Evolutionary conservation across 2,113 vertebrate species (phyloP).

Genomic region (Cheilinus undulatus): DNA sequence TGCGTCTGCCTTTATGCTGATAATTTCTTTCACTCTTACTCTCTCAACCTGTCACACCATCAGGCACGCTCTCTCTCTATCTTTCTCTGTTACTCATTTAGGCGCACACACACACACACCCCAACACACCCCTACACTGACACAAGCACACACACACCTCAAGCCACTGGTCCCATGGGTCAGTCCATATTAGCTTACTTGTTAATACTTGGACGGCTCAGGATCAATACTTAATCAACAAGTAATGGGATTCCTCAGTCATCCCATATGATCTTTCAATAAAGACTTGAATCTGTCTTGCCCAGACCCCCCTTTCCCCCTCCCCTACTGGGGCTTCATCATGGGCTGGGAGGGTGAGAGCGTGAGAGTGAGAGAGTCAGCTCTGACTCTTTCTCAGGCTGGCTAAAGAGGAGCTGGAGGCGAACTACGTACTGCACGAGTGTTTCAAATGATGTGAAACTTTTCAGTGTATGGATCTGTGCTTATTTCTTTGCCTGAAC

Average conservation of each 20-base stretch:
- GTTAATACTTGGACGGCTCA: slow-evolving; percentile 93
- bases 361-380: slow-evolving; percentile 37
- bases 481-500: slow-evolving; percentile 1
- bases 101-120: slow-evolving; percentile 45
- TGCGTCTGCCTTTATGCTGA: slow-evolving; percentile 71
- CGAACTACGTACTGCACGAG: slow-evolving; percentile 26
- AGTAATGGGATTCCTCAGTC: slow-evolving; percentile 99
- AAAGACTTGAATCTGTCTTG: slow-evolving; percentile 96
- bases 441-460: slow-evolving; percentile 9
- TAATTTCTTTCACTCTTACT: slow-evolving; percentile 68
- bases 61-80: slow-evolving; percentile 31
- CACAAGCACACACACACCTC: slow-evolving; percentile 57
- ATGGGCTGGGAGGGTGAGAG: slow-evolving; percentile 23
- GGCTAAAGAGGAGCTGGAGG: slow-evolving; percentile 44
- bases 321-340: slow-evolving; percentile 29
- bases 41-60: slow-evolving; percentile 47
- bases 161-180: slow-evolving; percentile 96
- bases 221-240: slow-evolving; percentile 99
- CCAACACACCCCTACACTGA: slow-evolving; percentile 56
- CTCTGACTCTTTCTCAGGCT: slow-evolving; percentile 44
- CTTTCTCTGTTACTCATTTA: slow-evolving; percentile 48
- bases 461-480: neutral
- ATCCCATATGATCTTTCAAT: slow-evolving; percentile 99
- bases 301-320: slow-evolving; percentile 23
- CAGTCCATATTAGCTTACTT: slow-evolving; percentile 99